A percentile compares a stretch with the other conserved stretches of the same genome.
Conservation (phyloP, 1,140 invertebrate genomes). For the Platyscapa corneri region DNA sequence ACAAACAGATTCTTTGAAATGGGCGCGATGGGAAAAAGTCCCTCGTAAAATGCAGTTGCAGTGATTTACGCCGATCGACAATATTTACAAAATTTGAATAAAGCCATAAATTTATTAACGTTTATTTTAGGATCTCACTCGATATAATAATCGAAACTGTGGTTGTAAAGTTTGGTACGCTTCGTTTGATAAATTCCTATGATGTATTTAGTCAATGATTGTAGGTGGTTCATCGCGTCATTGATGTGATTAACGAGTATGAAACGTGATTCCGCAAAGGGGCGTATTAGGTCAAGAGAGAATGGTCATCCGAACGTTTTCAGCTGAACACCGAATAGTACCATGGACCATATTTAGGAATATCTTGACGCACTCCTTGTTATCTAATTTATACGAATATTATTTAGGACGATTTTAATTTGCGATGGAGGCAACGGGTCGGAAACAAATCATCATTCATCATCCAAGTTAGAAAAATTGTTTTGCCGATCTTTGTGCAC, state of each 20-base stretch:
- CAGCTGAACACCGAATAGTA: background rate
- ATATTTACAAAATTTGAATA: no score
- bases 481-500: no score
- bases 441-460: no score
- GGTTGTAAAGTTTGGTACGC: background rate
- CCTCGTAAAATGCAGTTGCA: no score
- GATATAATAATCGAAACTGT: background rate
- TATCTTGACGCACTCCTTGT: background rate
- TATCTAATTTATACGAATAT: background rate
- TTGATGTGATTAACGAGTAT: constrained; percentile 40
- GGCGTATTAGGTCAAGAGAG: constrained; percentile 48
- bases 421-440: no score
- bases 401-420: no score
- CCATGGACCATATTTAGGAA: background rate
- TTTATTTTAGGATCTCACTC: background rate
- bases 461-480: no score
- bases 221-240: constrained; percentile 39
- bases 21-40: no score
- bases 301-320: background rate
- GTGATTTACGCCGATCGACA: no score
- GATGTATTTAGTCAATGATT: constrained; percentile 25
- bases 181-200: constrained; percentile 31
- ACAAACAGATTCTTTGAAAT: no score
- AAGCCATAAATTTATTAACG: background rate
- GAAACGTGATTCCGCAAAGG: constrained; percentile 42